phyloP scores from a whole-genome alignment of 2,797 vertebrate species.

The Poeciliopsis infans region DNA sequence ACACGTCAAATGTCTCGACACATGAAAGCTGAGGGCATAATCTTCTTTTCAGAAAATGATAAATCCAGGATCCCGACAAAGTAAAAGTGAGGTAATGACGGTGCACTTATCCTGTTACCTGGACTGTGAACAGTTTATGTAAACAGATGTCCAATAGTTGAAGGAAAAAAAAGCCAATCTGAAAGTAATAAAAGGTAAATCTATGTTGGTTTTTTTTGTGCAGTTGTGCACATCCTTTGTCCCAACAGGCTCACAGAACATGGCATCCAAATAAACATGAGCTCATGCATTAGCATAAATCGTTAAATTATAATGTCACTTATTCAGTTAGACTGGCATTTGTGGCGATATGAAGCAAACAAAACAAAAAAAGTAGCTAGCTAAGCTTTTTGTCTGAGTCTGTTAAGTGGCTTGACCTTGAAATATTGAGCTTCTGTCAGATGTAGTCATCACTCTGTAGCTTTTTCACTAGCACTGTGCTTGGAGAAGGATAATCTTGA shows the following conservation, averaged over 20 bases:
- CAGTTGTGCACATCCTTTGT: conserved; percentile 20
- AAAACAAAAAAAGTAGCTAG: conserved; percentile 66
- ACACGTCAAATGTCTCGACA: conserved; percentile 34
- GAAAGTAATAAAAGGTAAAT: background rate
- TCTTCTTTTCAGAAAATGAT: conserved; percentile 41
- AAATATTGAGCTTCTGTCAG: conserved; percentile 73
- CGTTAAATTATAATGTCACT: conserved; percentile 72
- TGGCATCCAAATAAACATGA: conserved; percentile 31
- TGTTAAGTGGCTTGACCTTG: conserved; percentile 77
- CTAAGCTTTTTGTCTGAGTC: conserved; percentile 78
- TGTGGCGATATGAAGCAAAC: conserved; percentile 59
- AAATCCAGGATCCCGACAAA: conserved; percentile 9
- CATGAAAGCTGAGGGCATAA: conserved; percentile 48
- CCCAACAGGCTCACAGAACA: conserved; percentile 13
- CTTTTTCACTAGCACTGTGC: conserved; percentile 65
- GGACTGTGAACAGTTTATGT: background rate
- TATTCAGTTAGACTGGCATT: conserved; percentile 62
- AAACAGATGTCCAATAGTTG: background rate
- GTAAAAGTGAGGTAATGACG: conserved; percentile 26
- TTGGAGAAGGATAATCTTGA: conserved; percentile 48
- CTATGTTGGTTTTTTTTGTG: background rate
- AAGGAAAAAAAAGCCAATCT: background rate
- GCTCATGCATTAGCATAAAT: conserved; percentile 74
- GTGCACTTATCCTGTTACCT: background rate
- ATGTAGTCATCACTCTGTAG: conserved; percentile 39